Base-by-base conservation (phyloP, 1,140 invertebrate species). In the Drosophila navojoa region DNA sequence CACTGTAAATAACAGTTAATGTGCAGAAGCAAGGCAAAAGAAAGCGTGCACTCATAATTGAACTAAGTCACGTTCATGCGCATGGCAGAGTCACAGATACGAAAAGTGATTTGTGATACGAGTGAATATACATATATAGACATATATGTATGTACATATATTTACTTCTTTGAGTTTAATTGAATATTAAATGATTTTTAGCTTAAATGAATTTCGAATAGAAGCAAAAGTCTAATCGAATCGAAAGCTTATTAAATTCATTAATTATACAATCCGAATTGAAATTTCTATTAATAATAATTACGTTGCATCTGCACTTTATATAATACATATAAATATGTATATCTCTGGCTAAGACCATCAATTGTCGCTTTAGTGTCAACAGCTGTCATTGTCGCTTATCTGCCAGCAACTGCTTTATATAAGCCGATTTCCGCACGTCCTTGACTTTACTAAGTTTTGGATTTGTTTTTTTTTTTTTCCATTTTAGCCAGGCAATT, bases 31-130 rank as follows among this genome's bases (percentile, higher is more conserved):
- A 29, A 45, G 62, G 57, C 68, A 61, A 79, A 85, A 85, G 81
- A 86, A 86, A 86, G 81, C 76, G 75, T 70, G 66, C 75, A 60
- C 69, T 66, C 45, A 58, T 50, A 84, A 73, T 59, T 58, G 29
- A 73, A 79, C 60, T 49, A 69, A 87, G 76, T 85, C 81, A 85
- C 81, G 82, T 86, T 81, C 82, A 76, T 40, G 71, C 52, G 61
- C 64, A 73, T 49, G 71, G 62, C 44, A 35, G 42, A 71, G 50
- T 59, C 29, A 47, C 25, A 42, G 44, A 42, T 19, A 63, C n/a
- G 22, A 50, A 74, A 70, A 45, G 49, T 44, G 9, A 22, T 49
- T 55, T 60, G 11, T 22, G 19, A 7, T 71, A 40, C 55, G 52
- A 67, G 72, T 52, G 49, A 6, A 25, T 50, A 22, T 13, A 62